These are phyloP conservation scores for Pantherophis guttatus DNA, from an alignment of 2,113 vertebrate genomes.

Conservation along the genomic window DNA sequence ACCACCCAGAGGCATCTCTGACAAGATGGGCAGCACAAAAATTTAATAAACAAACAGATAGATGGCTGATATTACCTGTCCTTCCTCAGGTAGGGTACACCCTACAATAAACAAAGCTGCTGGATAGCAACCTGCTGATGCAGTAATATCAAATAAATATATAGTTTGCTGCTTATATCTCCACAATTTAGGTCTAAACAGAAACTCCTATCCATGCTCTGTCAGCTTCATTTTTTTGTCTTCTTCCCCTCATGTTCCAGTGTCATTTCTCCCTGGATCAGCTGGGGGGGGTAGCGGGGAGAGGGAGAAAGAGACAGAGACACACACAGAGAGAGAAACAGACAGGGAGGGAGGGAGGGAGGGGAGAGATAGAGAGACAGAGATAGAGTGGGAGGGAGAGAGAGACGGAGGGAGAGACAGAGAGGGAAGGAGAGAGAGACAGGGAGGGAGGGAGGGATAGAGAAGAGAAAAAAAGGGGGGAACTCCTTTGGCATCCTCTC, in stretches of 20 bases:
- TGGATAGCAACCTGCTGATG: not conserved
- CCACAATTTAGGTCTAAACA: not conserved
- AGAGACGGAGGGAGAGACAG: too few species aligned
- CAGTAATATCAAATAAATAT: not conserved
- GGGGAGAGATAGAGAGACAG: too few species aligned
- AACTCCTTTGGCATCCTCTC: not conserved
- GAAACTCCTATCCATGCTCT: not conserved
- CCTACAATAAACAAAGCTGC: not conserved
- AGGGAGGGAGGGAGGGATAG: too few species aligned
- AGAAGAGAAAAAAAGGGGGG: too few species aligned
- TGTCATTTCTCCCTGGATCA: not conserved
- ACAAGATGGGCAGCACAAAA: not conserved
- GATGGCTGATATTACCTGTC: not conserved
- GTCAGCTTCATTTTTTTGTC: not conserved
- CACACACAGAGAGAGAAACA: too few species aligned
- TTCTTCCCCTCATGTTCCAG: not conserved
- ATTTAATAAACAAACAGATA: not conserved
- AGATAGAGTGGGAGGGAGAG: too few species aligned
- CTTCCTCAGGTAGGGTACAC: not conserved
- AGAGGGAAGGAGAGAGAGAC: too few species aligned
- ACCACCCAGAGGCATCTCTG: not conserved
- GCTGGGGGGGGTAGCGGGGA: fast-evolving
- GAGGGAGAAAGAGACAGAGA: too few species aligned
- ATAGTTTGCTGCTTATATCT: not conserved
- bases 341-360: too few species aligned